A percentile compares a stretch with the other conserved stretches of the same genome.
phyloP scores from a whole-genome alignment of 92 coral and sea anemone species.

The Parazoanthus atlanticus region DNA sequence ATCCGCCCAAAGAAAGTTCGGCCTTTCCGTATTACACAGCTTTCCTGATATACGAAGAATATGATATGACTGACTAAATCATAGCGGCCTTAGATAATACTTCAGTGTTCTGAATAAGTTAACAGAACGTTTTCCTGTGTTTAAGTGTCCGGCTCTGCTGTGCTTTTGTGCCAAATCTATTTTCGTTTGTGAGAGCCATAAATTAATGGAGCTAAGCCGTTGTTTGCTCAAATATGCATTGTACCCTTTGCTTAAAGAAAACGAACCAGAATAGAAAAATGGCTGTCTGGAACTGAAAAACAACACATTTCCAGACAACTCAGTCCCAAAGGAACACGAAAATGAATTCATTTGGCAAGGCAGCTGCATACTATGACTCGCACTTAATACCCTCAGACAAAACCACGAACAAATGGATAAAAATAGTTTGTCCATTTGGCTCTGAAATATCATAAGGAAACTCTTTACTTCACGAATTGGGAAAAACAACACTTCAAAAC shows the following conservation, averaged over 20 bases:
- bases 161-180: not conserved
- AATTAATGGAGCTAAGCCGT: not conserved
- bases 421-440: too few species aligned
- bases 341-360: not conserved
- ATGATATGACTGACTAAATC: not conserved
- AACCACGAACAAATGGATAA: not conserved
- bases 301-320: not conserved
- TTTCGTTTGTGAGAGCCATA: not conserved
- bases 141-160: not conserved
- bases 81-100: not conserved
- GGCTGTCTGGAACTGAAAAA: not conserved
- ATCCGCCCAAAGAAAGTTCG: not conserved
- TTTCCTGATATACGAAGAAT: not conserved
- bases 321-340: conserved; percentile 12
- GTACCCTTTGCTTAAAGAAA: not conserved
- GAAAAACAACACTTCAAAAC: not conserved
- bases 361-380: not conserved
- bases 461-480: not conserved
- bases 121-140: not conserved
- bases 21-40: not conserved
- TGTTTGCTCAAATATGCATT: conserved; percentile 18
- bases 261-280: not conserved
- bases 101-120: not conserved
- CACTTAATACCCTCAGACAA: not conserved
- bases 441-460: not conserved